Conservation (phyloP, 2,113 vertebrate genomes). For the Gnathonemus longibarbis region DNA sequence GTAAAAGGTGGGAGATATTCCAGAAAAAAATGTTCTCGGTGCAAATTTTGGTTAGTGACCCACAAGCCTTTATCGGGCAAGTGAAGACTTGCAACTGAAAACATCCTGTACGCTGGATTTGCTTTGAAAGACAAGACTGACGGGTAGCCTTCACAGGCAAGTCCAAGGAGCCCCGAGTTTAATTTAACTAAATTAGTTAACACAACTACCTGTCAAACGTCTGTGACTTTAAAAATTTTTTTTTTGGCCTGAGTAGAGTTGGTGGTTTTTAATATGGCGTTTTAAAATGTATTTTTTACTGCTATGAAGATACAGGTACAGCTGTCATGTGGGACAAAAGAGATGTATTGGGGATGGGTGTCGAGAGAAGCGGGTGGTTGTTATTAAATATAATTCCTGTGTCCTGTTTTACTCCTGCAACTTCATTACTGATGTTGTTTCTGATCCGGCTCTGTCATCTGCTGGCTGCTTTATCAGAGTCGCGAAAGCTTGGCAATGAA, state of each 20-base stretch:
- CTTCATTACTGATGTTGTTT: neutral
- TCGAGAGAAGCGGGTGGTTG: neutral
- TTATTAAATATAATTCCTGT: slow-evolving; percentile 3
- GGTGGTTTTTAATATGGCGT: neutral
- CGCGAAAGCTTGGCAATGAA: neutral
- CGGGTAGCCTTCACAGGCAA: neutral
- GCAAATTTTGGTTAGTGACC: neutral
- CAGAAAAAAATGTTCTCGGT: neutral
- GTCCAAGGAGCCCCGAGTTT: neutral
- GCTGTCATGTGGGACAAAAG: neutral
- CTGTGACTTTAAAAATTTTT: neutral
- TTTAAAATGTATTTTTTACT: neutral
- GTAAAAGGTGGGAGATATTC: neutral
- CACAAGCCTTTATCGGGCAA: neutral
- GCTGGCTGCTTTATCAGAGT: neutral
- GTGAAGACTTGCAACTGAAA: neutral
- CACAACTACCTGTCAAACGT: neutral
- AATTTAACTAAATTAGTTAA: neutral
- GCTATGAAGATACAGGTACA: neutral
- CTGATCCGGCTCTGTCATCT: neutral
- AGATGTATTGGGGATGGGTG: neutral
- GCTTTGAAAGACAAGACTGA: neutral
- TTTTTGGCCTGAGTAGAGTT: neutral
- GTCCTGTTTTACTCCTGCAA: neutral
- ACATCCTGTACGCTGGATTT: neutral